A percentile compares a stretch with the other conserved stretches of the same genome.
These are phyloP conservation scores for Plebejus argus DNA, from an alignment of 2,888 invertebrate genomes.

Conservation along the genomic window DNA sequence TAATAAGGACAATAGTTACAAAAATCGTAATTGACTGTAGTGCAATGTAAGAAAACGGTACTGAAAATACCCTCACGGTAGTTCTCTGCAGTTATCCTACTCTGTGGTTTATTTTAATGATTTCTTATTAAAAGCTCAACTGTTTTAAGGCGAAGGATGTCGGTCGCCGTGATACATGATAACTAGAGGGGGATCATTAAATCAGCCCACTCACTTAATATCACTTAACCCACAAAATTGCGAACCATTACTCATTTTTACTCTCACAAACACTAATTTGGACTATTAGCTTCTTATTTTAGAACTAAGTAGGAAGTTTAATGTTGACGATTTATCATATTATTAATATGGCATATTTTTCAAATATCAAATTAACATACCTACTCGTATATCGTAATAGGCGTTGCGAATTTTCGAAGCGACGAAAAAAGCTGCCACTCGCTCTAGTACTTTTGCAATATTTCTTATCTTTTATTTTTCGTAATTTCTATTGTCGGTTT, in stretches of 20 bases:
- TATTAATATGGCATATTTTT: neutral
- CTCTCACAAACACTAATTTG: neutral
- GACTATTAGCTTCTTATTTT: neutral
- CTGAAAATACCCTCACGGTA: neutral
- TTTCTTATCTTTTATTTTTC: neutral
- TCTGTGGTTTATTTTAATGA: constrained; percentile 61
- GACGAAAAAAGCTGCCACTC: neutral
- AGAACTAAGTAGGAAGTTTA: neutral
- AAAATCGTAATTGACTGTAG: too few relatives aligned
- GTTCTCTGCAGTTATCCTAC: constrained; percentile 47
- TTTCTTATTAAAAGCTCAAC: constrained; percentile 69
- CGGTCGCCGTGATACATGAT: constrained; percentile 71
- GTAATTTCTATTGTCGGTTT: neutral
- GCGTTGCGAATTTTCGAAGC: too few relatives aligned
- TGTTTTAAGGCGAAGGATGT: constrained; percentile 56
- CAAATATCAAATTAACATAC: neutral
- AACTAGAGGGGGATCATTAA: constrained; percentile 73
- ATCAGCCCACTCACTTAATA: constrained; percentile 54
- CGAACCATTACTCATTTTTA: constrained; percentile 23
- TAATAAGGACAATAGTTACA: too few relatives aligned
- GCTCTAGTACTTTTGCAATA: neutral
- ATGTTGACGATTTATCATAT: neutral
- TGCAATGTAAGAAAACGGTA: neutral
- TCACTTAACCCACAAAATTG: constrained; percentile 46
- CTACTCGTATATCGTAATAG: too few relatives aligned